These are phyloP conservation scores for Macroteleia sp. DNA, from an alignment of 2,888 invertebrate genomes.

Conservation along the genomic window DNA sequence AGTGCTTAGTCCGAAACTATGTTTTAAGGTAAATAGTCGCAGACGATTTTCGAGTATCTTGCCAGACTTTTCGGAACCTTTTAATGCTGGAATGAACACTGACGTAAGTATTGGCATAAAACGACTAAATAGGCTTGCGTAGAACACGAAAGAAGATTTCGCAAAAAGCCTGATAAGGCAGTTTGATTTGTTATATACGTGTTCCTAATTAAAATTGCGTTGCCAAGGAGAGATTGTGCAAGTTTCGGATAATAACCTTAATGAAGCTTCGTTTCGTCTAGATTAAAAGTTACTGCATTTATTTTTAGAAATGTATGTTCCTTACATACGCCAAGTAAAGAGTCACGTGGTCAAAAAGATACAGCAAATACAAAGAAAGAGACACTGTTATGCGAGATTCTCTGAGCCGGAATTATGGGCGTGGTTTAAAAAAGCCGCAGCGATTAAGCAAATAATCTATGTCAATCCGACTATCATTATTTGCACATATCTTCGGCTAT, in stretches of 20 bases:
- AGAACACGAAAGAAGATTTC: neutral
- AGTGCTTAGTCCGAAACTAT: neutral
- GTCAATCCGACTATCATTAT: too few relatives aligned
- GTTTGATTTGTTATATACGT: conserved; percentile 5
- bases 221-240: conserved; percentile 4
- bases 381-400: too few relatives aligned
- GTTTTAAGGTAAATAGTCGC: conserved; percentile 21
- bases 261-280: conserved; percentile 11
- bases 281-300: neutral
- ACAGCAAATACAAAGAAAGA: too few relatives aligned
- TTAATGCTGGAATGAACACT: neutral
- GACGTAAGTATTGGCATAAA: neutral
- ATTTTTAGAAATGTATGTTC: too few relatives aligned
- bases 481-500: too few relatives aligned
- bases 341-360: too few relatives aligned
- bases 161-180: conserved; percentile 9
- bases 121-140: neutral
- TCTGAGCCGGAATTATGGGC: too few relatives aligned
- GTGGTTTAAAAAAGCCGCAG: too few relatives aligned
- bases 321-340: too few relatives aligned
- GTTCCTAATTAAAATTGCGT: conserved; percentile 21
- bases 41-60: conserved; percentile 7
- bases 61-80: neutral
- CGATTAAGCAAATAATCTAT: too few relatives aligned
- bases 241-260: conserved; percentile 2